Evolutionary conservation across 2,888 invertebrate genomes (phyloP).

Genomic region (Nymphalis c-album): DNA sequence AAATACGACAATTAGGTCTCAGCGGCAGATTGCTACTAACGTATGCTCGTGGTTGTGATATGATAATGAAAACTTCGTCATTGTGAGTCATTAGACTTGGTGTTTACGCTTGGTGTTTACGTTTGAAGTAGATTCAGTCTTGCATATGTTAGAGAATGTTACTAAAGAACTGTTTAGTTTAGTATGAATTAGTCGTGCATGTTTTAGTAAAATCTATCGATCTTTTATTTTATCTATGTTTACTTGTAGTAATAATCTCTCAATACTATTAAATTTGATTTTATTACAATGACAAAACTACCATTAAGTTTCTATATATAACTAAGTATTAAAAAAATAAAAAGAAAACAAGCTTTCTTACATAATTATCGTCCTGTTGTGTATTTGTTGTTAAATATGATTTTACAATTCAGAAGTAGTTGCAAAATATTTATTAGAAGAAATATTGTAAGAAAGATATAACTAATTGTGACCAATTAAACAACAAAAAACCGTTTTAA

Average conservation of each 20-base stretch:
- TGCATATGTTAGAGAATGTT: slow-evolving; percentile 50
- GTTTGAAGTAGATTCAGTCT: slow-evolving; percentile 54
- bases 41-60: slow-evolving; percentile 67
- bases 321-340: too few relatives aligned
- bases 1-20: slow-evolving; percentile 60
- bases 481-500: too few relatives aligned
- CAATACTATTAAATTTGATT: not conserved
- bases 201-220: slow-evolving; percentile 39
- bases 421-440: too few relatives aligned
- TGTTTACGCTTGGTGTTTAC: slow-evolving; percentile 79
- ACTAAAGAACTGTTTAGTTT: slow-evolving; percentile 59
- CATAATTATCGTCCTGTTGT: too few relatives aligned
- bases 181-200: slow-evolving; percentile 62
- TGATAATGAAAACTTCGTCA: slow-evolving; percentile 79
- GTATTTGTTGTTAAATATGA: too few relatives aligned
- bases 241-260: slow-evolving; percentile 2
- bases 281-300: too few relatives aligned
- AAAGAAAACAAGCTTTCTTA: too few relatives aligned
- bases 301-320: too few relatives aligned
- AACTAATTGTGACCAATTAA: too few relatives aligned
- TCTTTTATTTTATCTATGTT: slow-evolving; percentile 1
- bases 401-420: too few relatives aligned
- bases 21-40: slow-evolving; percentile 72
- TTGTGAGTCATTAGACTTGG: slow-evolving; percentile 76
- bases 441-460: too few relatives aligned